phyloP scores from a whole-genome alignment of 92 coral and sea anemone species.

The Parazoanthus swiftii region DNA sequence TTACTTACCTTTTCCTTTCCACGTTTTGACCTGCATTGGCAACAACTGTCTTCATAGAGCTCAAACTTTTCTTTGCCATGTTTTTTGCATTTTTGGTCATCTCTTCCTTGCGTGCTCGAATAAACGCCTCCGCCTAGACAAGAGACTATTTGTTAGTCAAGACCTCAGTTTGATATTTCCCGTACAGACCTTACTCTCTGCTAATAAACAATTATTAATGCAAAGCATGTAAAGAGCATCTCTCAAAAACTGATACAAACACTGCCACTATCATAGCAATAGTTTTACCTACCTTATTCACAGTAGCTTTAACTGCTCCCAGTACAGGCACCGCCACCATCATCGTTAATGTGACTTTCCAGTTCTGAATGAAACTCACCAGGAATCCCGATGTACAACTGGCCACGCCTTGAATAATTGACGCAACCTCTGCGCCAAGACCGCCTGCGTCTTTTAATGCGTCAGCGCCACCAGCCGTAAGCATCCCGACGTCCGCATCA shows the following conservation, averaged over 20 bases:
- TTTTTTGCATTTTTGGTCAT: conserved; percentile 61
- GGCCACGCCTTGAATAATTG: conserved; percentile 76
- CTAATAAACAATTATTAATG: too few species aligned
- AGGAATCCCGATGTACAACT: conserved; percentile 81
- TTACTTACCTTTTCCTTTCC: conserved; percentile 67
- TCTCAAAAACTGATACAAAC: too few species aligned
- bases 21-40: conserved; percentile 82
- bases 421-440: conserved; percentile 85
- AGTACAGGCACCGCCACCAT: conserved; percentile 82
- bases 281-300: conserved; percentile 61
- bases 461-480: conserved; percentile 41
- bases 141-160: background rate
- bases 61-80: conserved; percentile 76
- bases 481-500: background rate
- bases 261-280: too few species aligned
- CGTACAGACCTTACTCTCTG: too few species aligned
- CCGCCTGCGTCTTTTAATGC: conserved; percentile 70
- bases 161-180: too few species aligned
- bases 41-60: conserved; percentile 82
- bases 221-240: too few species aligned
- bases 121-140: conserved; percentile 61
- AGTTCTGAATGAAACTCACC: conserved; percentile 87
- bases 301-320: conserved; percentile 71
- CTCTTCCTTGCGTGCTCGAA: conserved; percentile 63
- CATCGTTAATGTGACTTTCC: conserved; percentile 94